Evolutionary conservation across 64 coral and sea anemone species (phyloP).

Genomic region (Anthopleura sola): DNA sequence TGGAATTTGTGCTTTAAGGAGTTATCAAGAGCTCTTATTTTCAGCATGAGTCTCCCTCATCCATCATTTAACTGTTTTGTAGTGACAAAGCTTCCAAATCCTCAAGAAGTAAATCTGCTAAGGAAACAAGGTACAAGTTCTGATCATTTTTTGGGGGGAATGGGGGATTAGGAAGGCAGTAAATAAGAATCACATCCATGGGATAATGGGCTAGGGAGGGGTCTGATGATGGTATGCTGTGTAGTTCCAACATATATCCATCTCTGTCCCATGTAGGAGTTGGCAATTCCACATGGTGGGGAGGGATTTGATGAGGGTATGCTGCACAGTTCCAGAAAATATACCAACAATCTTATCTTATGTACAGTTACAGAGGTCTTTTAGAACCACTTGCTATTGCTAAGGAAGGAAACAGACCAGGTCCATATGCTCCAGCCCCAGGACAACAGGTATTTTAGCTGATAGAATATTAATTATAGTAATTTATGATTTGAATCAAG

Average conservation of each 20-base stretch:
- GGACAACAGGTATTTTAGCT: constrained; percentile 78
- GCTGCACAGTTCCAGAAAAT: neutral
- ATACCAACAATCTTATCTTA: neutral
- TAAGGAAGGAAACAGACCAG: constrained; percentile 76
- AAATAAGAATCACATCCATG: no score
- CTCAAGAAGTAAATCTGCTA: constrained; percentile 9
- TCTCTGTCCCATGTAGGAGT: no score
- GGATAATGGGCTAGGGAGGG: no score
- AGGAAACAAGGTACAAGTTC: constrained; percentile 7
- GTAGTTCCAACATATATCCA: no score
- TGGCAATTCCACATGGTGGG: no score
- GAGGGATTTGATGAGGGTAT: no score
- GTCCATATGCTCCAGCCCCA: constrained; percentile 78
- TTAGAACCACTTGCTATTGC: constrained; percentile 83
- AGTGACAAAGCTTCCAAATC: neutral
- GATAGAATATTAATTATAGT: neutral
- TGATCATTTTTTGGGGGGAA: neutral
- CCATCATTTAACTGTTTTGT: neutral
- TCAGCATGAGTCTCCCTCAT: no score
- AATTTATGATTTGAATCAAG: no score
- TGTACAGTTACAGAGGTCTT: constrained; percentile 63
- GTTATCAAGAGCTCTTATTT: no score
- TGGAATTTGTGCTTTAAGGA: no score
- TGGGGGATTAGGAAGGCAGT: neutral
- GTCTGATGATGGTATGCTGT: no score